phyloP scores from a whole-genome alignment of 2,113 vertebrate species.

The Rhombomys opimus region DNA sequence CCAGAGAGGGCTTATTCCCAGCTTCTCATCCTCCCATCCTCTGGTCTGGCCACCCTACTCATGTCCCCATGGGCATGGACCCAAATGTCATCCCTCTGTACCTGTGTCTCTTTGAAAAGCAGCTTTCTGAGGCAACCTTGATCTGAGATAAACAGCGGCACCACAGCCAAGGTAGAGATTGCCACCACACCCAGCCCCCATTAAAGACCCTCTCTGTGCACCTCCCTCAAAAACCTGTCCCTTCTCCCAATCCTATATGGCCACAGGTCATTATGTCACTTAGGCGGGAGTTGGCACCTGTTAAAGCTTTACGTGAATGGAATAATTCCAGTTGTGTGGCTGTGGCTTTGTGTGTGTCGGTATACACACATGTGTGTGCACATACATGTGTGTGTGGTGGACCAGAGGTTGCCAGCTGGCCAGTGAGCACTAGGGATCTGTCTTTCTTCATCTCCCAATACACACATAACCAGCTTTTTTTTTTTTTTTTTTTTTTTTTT shows the following conservation, averaged over 20 bases:
- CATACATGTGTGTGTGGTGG: neutral
- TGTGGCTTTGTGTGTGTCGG: neutral
- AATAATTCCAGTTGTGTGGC: too few relatives aligned
- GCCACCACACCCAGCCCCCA: neutral
- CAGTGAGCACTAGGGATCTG: neutral
- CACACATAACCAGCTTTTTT: neutral
- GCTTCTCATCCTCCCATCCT: neutral
- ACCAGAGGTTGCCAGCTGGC: neutral
- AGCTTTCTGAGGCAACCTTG: neutral
- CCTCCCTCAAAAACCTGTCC: neutral
- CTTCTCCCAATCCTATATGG: too few relatives aligned
- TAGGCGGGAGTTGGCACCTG: neutral
- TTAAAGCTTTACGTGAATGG: neutral
- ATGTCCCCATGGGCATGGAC: neutral
- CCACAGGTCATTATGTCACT: neutral
- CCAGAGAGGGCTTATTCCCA: neutral
- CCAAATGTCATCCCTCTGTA: too few relatives aligned
- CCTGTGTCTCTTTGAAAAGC: neutral
- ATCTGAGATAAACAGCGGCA: rapidly evolving
- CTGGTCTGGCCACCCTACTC: rapidly evolving
- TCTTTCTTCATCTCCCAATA: neutral
- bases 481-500: neutral
- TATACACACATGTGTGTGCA: neutral
- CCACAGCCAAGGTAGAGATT: rapidly evolving
- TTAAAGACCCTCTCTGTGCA: rapidly evolving